phyloP scores from a whole-genome alignment of 2,888 invertebrate species.

The Gisinianus flammeolus region DNA sequence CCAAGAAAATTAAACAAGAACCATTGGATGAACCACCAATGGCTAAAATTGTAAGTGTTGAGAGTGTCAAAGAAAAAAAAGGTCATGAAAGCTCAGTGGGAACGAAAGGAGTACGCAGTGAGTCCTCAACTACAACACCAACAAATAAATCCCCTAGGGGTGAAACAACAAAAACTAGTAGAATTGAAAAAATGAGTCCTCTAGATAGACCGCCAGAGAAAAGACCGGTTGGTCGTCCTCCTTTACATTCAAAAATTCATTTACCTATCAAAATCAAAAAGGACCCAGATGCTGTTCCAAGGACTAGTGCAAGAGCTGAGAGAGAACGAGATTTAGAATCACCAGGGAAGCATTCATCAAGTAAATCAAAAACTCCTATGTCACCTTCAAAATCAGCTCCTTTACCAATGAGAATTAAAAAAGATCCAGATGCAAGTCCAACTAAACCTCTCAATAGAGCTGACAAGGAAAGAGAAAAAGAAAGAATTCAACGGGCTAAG shows the following conservation, averaged over 20 bases:
- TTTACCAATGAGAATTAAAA: slow-evolving; percentile 39
- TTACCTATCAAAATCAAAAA: slow-evolving; percentile 35
- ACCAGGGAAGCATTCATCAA: no score
- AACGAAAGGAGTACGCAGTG: slow-evolving; percentile 18
- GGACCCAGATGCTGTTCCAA: slow-evolving; percentile 40
- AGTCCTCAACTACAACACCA: background rate
- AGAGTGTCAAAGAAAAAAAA: background rate
- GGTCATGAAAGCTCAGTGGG: background rate
- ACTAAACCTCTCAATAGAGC: slow-evolving; percentile 36
- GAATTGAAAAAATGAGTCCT: no score
- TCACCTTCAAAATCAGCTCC: slow-evolving; percentile 21
- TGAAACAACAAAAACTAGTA: background rate
- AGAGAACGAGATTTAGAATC: no score
- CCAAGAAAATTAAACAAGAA: slow-evolving; percentile 55
- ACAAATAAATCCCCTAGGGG: no score
- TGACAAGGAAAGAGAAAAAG: slow-evolving; percentile 42
- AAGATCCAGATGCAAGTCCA: slow-evolving; percentile 42
- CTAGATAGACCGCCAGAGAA: no score
- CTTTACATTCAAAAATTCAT: background rate
- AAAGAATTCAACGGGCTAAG: slow-evolving; percentile 36
- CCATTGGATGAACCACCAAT: slow-evolving; percentile 41
- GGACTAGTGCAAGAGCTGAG: background rate
- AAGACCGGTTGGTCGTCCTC: background rate
- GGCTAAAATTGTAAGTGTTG: background rate
- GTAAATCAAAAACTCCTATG: no score